phyloP scores from a whole-genome alignment of 2,113 vertebrate genomes.

The Andinoacara biseriatus region DNA sequence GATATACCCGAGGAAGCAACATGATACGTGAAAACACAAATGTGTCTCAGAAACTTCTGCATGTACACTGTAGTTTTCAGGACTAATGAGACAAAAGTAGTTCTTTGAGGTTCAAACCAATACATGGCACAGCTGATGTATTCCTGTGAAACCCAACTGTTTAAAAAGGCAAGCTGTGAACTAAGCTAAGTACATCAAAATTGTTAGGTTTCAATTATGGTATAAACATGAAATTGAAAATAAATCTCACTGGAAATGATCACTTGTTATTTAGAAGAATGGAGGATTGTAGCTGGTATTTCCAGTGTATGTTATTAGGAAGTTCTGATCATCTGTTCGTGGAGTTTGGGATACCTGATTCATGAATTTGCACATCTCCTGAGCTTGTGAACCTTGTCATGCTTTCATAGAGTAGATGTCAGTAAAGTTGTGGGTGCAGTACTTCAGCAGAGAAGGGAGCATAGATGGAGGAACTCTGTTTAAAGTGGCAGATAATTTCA shows the following conservation, averaged over 20 bases:
- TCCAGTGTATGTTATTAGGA: not conserved
- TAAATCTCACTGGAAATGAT: not conserved
- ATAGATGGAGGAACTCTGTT: not conserved
- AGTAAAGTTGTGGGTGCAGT: not conserved
- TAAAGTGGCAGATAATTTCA: not conserved
- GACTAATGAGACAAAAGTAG: slow-evolving; percentile 41
- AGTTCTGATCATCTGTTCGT: not conserved
- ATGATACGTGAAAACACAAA: slow-evolving; percentile 31
- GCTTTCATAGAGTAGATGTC: not conserved
- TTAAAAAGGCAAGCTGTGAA: not conserved
- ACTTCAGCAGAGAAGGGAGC: not conserved
- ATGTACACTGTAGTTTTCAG: slow-evolving; percentile 24
- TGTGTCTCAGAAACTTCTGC: slow-evolving; percentile 20
- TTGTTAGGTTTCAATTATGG: not conserved
- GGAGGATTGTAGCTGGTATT: not conserved
- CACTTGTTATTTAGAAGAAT: not conserved
- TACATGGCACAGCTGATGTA: not conserved
- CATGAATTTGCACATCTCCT: no score
- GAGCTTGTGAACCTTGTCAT: no score
- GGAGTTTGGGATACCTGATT: not conserved
- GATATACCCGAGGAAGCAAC: slow-evolving; percentile 30
- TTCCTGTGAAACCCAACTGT: slow-evolving; percentile 9
- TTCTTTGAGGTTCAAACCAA: slow-evolving; percentile 48
- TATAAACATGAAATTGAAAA: not conserved
- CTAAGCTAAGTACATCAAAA: not conserved